Conservation (phyloP, 2,888 invertebrate genomes). For the Notodonta ziczac region DNA sequence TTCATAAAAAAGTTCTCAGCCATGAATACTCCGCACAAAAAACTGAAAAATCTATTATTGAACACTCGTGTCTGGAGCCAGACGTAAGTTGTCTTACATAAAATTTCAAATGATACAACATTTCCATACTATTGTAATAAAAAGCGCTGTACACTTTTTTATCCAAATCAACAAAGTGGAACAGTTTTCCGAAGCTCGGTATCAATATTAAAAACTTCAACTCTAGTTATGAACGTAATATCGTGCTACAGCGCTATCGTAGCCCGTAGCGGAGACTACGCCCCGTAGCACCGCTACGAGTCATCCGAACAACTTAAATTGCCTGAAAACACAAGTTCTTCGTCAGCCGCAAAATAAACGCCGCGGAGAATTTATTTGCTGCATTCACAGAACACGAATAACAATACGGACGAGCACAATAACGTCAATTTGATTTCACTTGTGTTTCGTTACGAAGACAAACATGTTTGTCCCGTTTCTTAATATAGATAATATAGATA, state of each 20-base stretch:
- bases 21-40: not conserved
- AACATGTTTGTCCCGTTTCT: slow-evolving; percentile 62
- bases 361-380: slow-evolving; percentile 46
- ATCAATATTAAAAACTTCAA: slow-evolving; percentile 26
- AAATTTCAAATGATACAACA: not conserved
- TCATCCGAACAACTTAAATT: slow-evolving; percentile 60
- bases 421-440: slow-evolving; percentile 57
- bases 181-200: slow-evolving; percentile 8
- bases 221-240: slow-evolving; percentile 32
- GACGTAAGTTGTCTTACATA: not conserved
- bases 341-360: slow-evolving; percentile 51
- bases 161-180: slow-evolving; percentile 7
- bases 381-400: slow-evolving; percentile 49
- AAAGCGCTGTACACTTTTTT: not conserved
- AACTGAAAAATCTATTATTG: slow-evolving; percentile 1
- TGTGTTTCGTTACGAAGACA: slow-evolving; percentile 30
- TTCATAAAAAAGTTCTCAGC: too few relatives aligned
- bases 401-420: slow-evolving; percentile 52
- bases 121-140: not conserved
- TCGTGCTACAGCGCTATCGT: slow-evolving; percentile 24
- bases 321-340: slow-evolving; percentile 57
- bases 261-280: slow-evolving; percentile 45
- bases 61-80: not conserved
- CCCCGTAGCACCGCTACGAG: slow-evolving; percentile 36
- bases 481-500: slow-evolving; percentile 18